A percentile compares a stretch with the other conserved stretches of the same genome.
phyloP scores from a whole-genome alignment of 2,113 vertebrate genomes.

The Erpornis zantholeuca region DNA sequence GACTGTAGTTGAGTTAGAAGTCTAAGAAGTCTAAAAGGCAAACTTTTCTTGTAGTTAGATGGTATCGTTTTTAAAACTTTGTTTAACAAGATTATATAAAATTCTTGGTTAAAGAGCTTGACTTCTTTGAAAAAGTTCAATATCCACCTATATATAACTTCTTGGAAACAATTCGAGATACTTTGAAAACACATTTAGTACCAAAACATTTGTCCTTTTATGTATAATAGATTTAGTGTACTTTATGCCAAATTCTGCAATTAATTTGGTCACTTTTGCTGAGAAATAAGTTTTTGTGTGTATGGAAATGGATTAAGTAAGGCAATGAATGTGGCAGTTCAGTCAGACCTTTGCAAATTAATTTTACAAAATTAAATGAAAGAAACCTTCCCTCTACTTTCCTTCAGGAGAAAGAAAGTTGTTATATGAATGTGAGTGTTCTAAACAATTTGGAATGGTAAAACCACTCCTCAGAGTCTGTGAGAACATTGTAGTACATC shows the following conservation, averaged over 20 bases:
- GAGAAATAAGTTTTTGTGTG: conserved; percentile 14
- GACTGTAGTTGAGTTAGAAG: not conserved
- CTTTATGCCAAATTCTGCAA: not conserved
- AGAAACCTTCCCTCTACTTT: not conserved
- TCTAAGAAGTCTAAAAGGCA: not conserved
- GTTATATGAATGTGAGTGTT: conserved; percentile 66
- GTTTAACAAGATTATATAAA: not conserved
- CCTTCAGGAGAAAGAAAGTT: conserved; percentile 45
- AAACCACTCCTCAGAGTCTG: conserved; percentile 50
- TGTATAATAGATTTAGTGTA: not conserved
- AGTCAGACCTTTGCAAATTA: conserved; percentile 56
- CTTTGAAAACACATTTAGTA: not conserved
- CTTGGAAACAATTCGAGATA: not conserved
- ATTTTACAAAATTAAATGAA: not conserved
- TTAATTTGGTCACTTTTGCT: conserved; percentile 14
- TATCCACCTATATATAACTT: not conserved
- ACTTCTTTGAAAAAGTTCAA: not conserved
- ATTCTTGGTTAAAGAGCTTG: not conserved
- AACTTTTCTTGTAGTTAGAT: not conserved
- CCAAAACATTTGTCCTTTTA: not conserved
- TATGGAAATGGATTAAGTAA: conserved; percentile 42
- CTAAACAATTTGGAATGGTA: conserved; percentile 66
- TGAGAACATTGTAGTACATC: conserved; percentile 31
- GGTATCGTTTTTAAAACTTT: not conserved
- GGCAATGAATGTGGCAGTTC: conserved; percentile 18